phyloP scores from a whole-genome alignment of 1,140 invertebrate species.

The Papilio polyxenes region DNA sequence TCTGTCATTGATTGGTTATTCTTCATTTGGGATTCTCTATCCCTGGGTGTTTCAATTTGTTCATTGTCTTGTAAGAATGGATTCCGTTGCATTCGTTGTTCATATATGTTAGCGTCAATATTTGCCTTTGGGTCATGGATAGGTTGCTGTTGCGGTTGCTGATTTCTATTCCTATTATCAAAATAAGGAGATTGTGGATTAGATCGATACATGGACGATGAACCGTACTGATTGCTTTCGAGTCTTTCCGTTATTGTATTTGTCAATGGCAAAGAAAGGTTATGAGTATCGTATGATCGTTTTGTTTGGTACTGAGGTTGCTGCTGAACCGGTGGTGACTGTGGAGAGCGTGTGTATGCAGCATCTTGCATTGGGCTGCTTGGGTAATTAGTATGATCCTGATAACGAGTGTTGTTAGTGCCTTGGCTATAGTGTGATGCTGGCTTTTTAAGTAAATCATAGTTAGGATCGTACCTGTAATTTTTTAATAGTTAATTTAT shows the following conservation, averaged over 20 bases:
- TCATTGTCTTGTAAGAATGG: conserved; percentile 68
- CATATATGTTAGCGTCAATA: conserved; percentile 62
- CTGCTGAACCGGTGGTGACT: conserved; percentile 60
- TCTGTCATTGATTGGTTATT: conserved; percentile 44
- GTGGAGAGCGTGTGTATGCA: conserved; percentile 67
- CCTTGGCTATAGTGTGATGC: conserved; percentile 76
- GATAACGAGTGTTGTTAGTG: conserved; percentile 67
- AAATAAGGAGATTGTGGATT: conserved; percentile 75
- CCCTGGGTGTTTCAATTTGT: conserved; percentile 50
- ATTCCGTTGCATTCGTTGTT: conserved; percentile 64
- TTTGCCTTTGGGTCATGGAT: conserved; percentile 52
- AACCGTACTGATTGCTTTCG: conserved; percentile 67
- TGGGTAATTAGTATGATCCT: conserved; percentile 65
- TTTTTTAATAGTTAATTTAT: conserved; percentile 44
- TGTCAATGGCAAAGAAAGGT: conserved; percentile 72
- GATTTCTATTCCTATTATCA: conserved; percentile 75
- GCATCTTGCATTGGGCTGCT: conserved; percentile 63
- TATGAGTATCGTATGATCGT: conserved; percentile 73
- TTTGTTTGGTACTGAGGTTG: conserved; percentile 63
- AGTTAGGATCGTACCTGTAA: conserved; percentile 80
- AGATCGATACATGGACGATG: conserved; percentile 59
- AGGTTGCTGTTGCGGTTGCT: conserved; percentile 57
- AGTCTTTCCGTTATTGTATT: conserved; percentile 70
- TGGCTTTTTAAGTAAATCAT: conserved; percentile 78
- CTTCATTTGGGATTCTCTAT: conserved; percentile 43